Evolutionary conservation across 2,888 invertebrate species (phyloP), one percentile per base, ranked within the genome.

Genomic region (Siphonodentalium dalli): DNA sequence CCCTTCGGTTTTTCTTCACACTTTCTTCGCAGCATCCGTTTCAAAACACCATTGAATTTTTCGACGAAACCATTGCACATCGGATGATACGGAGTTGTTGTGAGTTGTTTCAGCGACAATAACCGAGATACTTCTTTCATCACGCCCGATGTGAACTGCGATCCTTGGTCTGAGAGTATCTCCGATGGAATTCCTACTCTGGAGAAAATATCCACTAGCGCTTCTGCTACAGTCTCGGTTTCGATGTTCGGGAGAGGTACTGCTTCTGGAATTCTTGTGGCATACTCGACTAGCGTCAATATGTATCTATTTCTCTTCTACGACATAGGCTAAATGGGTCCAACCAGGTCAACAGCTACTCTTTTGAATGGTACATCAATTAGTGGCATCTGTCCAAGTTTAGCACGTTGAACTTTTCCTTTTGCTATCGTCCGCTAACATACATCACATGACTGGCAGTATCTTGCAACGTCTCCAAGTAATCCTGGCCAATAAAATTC

Each of bases 191-290:
- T 20, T 9, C 61, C 64, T 9, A 61, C 37, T 18, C 61, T 40
- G 20, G 44, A 31, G 15, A 43, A 59, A 9, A 65, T 54, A 13
- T 56, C 45, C 3, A 65, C 28, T 20, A 63, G 26, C 1, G 58
- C 54, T 24, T 65, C 58, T 5, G 62, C 62, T n/a, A 60, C 57
- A 3, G 29, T 23, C 35, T 50, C 47, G 13, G 61, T 33, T 6
- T 57, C 54, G n/a, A 58, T 58, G 7, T 41, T 37, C 20, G 45
- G 41, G 11, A 58, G n/a, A 4, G 58, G 37, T 11, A 37, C 37
- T 0, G 54, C 63, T 20, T 62, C 59, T 8, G 56, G 57, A 26
- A 61, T 64, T 15, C 63, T 44, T 4, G 66, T 63, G 11, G 62
- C 57, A 45, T 56, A 62, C 39, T 68, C 62, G 2, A 61, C 56